These are phyloP conservation scores for Hemibagrus wyckioides DNA, from an alignment of 2,113 vertebrate species.

Conservation along the genomic window DNA sequence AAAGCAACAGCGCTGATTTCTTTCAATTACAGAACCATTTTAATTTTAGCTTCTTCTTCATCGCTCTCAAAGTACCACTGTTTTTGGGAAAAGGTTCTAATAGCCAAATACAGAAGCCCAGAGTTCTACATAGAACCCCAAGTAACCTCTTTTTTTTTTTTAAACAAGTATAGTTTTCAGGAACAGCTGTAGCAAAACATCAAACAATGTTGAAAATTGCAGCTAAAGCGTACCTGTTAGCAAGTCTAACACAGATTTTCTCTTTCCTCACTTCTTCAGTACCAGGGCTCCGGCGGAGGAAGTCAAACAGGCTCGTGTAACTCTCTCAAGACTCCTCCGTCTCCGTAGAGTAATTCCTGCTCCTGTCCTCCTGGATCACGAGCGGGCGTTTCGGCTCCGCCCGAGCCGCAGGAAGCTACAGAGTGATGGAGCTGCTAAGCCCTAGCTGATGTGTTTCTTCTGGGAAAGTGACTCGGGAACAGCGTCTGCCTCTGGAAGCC, in stretches of 20 bases:
- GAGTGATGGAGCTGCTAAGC: not conserved
- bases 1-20: no score
- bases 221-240: no score
- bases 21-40: no score
- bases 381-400: not conserved
- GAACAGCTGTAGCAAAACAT: not conserved
- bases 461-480: constrained; percentile 18
- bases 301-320: constrained; percentile 76
- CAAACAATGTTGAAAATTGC: not conserved
- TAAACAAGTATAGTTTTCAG: not conserved
- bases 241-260: not conserved
- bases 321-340: constrained; percentile 75
- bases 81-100: no score
- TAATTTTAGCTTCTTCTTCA: no score
- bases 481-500: constrained; percentile 49
- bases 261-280: constrained; percentile 55
- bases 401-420: constrained; percentile 3
- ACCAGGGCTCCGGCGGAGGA: constrained; percentile 70
- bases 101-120: no score
- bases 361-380: constrained; percentile 12
- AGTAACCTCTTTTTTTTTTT: no score
- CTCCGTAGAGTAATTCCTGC: constrained; percentile 63
- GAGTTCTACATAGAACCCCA: no score
- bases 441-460: constrained; percentile 12
- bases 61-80: no score